Base-by-base conservation (phyloP, 1,140 invertebrate genomes). In the Thalassaphorura encarpata region DNA sequence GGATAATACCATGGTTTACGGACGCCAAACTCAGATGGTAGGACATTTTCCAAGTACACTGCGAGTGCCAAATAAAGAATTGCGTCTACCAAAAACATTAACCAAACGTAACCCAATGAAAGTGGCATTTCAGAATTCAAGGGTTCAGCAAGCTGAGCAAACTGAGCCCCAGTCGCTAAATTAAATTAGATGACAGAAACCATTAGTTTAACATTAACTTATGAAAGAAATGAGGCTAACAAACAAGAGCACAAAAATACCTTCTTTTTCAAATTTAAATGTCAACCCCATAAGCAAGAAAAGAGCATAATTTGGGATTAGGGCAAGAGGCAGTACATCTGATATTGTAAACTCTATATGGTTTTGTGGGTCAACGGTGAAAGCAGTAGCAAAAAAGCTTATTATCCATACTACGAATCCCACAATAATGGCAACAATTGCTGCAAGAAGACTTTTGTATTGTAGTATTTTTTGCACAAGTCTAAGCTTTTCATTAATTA, bases 1-100 rank as follows among this genome's bases (percentile, higher is more conserved):
- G n/a, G n/a, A 56, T 83, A 89, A 65, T 87, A 83, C 83, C 83
- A 87, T 1, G 79, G 80, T 55, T 78, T 71, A 0, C 81, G 76
- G 0, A 86, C 78, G 0, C 85, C 85, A 64, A 77, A 83, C 33
- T 78, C 70, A 0, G 83, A 83, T 8, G 85, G 84, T 50, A 79
- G 76, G n/a, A 88, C 76, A 66, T 80, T 80, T 67, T 86, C 84
- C 4, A 87, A 72, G 65, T 88, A 88, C 67, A 73, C 70, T 0
- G 74, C 69, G 0, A 76, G 39, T 28, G 71, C 28, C 5, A 67
- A 52, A 61, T 71, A 75, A n/a, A 76, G 41, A 15, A 70, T 24
- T 1, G 67, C 64, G 55, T 75, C 70, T 18, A 72, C 27, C 26
- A 69, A 53, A 24, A 76, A 56, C 62, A 75, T 72, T 18, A 68